These are phyloP conservation scores for Augochlora pura DNA, from an alignment of 1,140 invertebrate genomes.

Conservation along the genomic window DNA sequence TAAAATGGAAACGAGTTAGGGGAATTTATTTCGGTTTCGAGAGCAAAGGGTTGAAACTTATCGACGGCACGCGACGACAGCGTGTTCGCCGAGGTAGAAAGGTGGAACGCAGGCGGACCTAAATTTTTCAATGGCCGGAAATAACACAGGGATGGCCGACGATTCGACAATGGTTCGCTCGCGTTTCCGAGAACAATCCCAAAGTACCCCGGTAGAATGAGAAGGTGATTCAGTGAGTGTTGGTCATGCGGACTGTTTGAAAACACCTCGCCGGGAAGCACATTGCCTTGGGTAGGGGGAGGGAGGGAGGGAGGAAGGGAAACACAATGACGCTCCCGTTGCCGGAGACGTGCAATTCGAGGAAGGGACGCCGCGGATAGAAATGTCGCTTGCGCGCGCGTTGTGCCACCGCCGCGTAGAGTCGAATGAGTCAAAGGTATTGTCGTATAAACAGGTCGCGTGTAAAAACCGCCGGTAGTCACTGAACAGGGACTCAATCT, in stretches of 20 bases:
- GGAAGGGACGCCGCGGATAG: conserved; percentile 26
- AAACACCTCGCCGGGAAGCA: conserved; percentile 28
- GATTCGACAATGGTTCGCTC: neutral
- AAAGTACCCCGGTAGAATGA: conserved; percentile 18
- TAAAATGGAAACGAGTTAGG: too few relatives aligned
- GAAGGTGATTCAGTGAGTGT: conserved; percentile 13
- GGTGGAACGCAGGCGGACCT: too few relatives aligned
- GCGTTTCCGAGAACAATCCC: conserved; percentile 30
- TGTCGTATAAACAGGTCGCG: conserved; percentile 62
- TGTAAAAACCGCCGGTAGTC: conserved; percentile 62
- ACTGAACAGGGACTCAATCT: conserved; percentile 50
- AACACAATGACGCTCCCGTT: conserved; percentile 34
- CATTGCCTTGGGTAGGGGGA: too few relatives aligned
- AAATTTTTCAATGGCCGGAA: neutral
- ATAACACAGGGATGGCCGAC: neutral
- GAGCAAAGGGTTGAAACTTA: too few relatives aligned
- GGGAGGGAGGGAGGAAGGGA: too few relatives aligned
- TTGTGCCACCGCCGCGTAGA: conserved; percentile 1
- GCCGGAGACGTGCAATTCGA: conserved; percentile 31
- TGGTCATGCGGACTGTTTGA: conserved; percentile 27
- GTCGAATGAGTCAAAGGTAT: conserved; percentile 56
- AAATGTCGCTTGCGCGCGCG: conserved; percentile 40
- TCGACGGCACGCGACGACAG: too few relatives aligned
- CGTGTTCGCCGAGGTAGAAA: too few relatives aligned
- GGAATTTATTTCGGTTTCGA: too few relatives aligned